Evolutionary conservation across 2,797 vertebrate genomes (phyloP).

Genomic region (Sarcophilus harrisii): DNA sequence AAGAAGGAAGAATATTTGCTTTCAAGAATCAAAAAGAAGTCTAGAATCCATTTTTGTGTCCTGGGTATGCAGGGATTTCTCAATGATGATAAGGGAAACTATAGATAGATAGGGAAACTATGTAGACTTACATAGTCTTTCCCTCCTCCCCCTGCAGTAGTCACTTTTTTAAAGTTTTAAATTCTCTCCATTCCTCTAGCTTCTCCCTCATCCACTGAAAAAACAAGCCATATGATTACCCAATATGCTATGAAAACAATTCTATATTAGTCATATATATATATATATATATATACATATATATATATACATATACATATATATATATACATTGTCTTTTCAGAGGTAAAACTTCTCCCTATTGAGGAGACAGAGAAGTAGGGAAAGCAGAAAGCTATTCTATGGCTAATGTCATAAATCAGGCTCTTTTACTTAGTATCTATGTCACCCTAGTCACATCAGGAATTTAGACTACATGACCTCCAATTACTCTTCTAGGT

Average conservation of each 20-base stretch:
- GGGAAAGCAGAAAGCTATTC: background rate
- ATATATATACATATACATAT: background rate
- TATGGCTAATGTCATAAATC: background rate
- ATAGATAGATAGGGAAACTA: background rate
- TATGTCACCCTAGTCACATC: background rate
- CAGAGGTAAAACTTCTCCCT: background rate
- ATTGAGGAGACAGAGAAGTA: background rate
- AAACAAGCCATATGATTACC: background rate
- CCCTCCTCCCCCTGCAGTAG: rapidly evolving
- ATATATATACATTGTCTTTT: too few relatives aligned
- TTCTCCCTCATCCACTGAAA: background rate
- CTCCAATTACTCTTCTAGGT: background rate
- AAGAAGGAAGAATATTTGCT: background rate
- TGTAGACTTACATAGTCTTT: background rate
- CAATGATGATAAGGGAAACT: background rate
- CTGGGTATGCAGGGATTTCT: background rate
- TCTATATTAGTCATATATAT: background rate
- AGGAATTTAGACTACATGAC: background rate
- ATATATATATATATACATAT: background rate
- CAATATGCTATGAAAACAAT: background rate
- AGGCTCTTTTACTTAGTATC: background rate
- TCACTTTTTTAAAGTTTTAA: background rate
- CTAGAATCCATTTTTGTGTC: background rate
- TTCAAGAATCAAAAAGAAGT: background rate
- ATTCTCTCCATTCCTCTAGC: background rate